Evolutionary conservation across 53 echinoderm and acorn worm species (phyloP).

Genomic region (Mesocentrotus franciscanus): DNA sequence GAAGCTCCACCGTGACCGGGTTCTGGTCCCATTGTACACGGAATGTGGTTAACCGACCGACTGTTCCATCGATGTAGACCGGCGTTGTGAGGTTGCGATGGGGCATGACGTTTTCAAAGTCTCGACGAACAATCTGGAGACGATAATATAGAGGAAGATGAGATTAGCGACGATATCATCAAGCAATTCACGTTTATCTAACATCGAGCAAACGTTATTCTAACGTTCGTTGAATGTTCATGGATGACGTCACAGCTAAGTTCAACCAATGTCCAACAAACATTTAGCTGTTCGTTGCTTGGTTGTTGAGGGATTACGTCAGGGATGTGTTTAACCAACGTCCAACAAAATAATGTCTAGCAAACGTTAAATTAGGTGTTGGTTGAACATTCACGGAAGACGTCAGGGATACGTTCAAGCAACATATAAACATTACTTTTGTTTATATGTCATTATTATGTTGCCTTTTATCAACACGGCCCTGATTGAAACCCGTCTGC

Average conservation of each 20-base stretch:
- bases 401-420: too few relatives aligned
- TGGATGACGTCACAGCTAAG: background rate
- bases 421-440: too few relatives aligned
- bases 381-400: too few relatives aligned
- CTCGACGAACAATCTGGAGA: slow-evolving; percentile 34
- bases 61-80: slow-evolving; percentile 40
- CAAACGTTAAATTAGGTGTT: too few relatives aligned
- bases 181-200: background rate
- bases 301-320: background rate
- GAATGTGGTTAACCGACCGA: slow-evolving; percentile 43
- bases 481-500: too few relatives aligned
- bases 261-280: background rate
- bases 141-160: background rate
- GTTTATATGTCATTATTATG: too few relatives aligned
- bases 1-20: background rate
- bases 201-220: background rate
- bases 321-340: background rate
- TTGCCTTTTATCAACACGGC: too few relatives aligned
- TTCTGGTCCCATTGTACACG: slow-evolving; percentile 38
- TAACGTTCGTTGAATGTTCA: background rate
- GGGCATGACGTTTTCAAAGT: slow-evolving; percentile 15
- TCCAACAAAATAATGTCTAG: too few relatives aligned
- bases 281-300: background rate
- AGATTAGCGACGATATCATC: background rate
- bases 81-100: background rate